A percentile compares a stretch with the other conserved stretches of the same genome.
Evolutionary conservation across 2,797 vertebrate genomes (phyloP).

Genomic region (Glyptemys insculpta): DNA sequence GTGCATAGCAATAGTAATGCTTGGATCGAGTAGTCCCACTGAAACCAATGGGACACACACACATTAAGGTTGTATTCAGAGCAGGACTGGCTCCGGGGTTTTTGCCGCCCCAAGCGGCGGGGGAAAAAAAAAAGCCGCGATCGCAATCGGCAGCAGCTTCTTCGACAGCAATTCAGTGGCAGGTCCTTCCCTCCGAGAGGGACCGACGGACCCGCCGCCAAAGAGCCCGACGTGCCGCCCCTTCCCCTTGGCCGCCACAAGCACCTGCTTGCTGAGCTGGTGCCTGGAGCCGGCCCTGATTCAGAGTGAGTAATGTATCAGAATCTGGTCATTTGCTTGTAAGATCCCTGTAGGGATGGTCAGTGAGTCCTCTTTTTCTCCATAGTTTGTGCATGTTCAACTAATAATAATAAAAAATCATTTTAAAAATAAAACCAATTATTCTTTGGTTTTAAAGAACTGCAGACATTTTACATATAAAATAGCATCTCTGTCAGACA

Average conservation of each 20-base stretch:
- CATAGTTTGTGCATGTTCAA: neutral
- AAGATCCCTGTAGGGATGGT: neutral
- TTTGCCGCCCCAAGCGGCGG: too few species aligned
- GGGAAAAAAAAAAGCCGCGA: too few species aligned
- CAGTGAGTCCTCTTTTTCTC: neutral
- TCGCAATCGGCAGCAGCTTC: too few species aligned
- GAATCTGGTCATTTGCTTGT: neutral
- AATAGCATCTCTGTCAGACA: slow-evolving; percentile 40
- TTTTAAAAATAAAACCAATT: slow-evolving; percentile 40
- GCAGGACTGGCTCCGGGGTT: too few species aligned
- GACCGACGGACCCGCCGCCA: too few species aligned
- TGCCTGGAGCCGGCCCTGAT: too few species aligned
- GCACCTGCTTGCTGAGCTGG: too few species aligned
- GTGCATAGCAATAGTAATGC: neutral
- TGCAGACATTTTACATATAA: slow-evolving; percentile 17
- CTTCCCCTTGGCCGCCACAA: too few species aligned
- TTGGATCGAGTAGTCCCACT: neutral
- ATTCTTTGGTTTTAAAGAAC: slow-evolving; percentile 36
- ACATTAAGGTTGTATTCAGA: neutral
- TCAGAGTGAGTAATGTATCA: neutral
- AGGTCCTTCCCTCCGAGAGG: too few species aligned
- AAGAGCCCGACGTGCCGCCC: too few species aligned
- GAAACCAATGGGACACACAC: neutral
- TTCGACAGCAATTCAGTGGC: too few species aligned
- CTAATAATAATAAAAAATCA: slow-evolving; percentile 14